Base-by-base conservation (phyloP, 2,797 vertebrate species). In the Amniataba percoides region DNA sequence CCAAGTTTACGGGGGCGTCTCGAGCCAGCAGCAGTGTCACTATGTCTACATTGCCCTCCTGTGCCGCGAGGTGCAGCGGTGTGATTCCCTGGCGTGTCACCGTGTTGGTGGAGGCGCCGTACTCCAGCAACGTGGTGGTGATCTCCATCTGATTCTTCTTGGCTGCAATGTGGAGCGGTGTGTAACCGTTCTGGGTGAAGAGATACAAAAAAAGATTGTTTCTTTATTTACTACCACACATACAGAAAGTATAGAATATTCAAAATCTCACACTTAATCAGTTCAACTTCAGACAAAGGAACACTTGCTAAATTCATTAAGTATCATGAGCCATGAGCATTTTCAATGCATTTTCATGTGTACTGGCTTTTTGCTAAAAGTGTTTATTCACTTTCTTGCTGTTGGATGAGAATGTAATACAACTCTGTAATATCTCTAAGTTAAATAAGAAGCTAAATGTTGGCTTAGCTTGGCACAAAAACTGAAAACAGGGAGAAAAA, bases 101-200 rank as follows among this genome's bases (percentile, higher is more conserved):
- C 0, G 96, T 95, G 7, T 97, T 97, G 74, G 97, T 98, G 85
- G 97, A 96, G 18, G 98, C 98, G 5, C 97, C 97, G 11, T 99
- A 99, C 75, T 99, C 98, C 92, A 99, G 95, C 77, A 99, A 89
- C 0, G 97, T 99, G 18, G 98, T 99, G 1, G 97, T 96, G 9
- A 99, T 99, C 91, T 99, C 98, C 98, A 99, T 98, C 95, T 99
- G 98, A 90, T 98, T 99, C 95, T 99, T 99, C 94, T 99, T 99
- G 74, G 97, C 96, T 65, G 97, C 96, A 0, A 99, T 99, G 91
- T 99, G 98, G 67, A 99, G 96, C 0, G 98, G 97, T 0, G 98
- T 99, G 89, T 99, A 99, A 7, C 98, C 98, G 0, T 99, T 99
- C 98, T 99, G 94, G 13, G 27, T 2, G 15, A 23, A 61, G 15